A percentile compares a stretch with the other conserved stretches of the same genome.
phyloP scores from a whole-genome alignment of 2,797 vertebrate species.

The Intellagama lesueurii region DNA sequence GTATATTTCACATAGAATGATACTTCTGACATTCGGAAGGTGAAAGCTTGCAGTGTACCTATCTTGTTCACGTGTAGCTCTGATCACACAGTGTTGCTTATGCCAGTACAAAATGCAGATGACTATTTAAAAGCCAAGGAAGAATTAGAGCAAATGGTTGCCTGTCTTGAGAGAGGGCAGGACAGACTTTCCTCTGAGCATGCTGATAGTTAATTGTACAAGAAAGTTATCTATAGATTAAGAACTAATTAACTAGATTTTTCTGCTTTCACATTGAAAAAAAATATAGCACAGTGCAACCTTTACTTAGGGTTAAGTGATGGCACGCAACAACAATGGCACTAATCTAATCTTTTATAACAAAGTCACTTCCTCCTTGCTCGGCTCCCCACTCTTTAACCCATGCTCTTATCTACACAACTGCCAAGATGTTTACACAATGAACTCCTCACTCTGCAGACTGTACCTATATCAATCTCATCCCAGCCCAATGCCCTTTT shows the following conservation, averaged over 20 bases:
- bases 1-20: neutral
- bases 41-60: neutral
- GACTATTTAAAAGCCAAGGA: neutral
- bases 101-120: no score
- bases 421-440: neutral
- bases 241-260: neutral
- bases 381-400: neutral
- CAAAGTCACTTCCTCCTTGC: neutral
- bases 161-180: neutral
- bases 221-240: neutral
- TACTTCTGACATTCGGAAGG: neutral
- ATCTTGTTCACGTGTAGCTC: neutral
- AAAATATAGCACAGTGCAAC: neutral
- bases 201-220: neutral
- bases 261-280: conserved; percentile 12
- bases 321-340: neutral
- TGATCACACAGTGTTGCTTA: neutral
- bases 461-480: neutral
- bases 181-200: neutral
- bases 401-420: neutral
- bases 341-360: conserved; percentile 6
- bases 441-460: neutral
- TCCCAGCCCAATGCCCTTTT: conserved; percentile 18
- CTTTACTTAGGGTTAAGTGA: conserved; percentile 25
- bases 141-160: neutral